Evolutionary conservation across 2,888 invertebrate genomes (phyloP), one percentile per base, ranked within the genome.

Genomic region (Perdita meconis): DNA sequence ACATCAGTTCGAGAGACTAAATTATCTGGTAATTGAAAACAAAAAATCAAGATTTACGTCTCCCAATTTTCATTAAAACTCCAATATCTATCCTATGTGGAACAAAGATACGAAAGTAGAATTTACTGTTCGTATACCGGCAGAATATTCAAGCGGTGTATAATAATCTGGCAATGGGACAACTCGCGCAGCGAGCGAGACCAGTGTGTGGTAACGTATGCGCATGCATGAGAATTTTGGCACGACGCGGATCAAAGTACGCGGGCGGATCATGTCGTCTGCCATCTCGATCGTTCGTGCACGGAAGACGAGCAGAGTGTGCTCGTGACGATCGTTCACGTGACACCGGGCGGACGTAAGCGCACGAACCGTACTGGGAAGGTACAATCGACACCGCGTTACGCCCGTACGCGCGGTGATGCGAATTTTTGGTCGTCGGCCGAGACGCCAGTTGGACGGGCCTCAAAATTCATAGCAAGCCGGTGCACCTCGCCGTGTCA

Each of bases 371-470:
- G 36, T 4, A 12, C 12, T 34, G 30, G 40, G 16, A 66, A 44
- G 44, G 26, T 64, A 26, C 30, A 16, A 40, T 19, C 10, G 2
- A 16, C 40, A 42, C 8, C 12, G 3, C 19, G 10, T 24, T 22
- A 19, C 55, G 34, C 22, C 30, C 38, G 30, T 24, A n/a, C 30
- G 53, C 24, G 26, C 5, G 40, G 8, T 67, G 77, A 50, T 68
- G 68, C 22, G 59, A 13, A 56, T 75, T 75, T 78, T 78, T 63
- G 67, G 38, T 59, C 34, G 12, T 10, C 22, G 64, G 64, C 68
- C 77, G 68, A 64, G 60, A 65, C 50, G n/a, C 22, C 57, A 10
- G n/a, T 76, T 78, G 76, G 70, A 76, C 10, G 0, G 4, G n/a
- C 13, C 40, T 76, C 78, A 63, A 70, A 57, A 76, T 55, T 77